Evolutionary conservation across 2,888 invertebrate genomes (phyloP).

Genomic region (Bruchidius siliquastri): DNA sequence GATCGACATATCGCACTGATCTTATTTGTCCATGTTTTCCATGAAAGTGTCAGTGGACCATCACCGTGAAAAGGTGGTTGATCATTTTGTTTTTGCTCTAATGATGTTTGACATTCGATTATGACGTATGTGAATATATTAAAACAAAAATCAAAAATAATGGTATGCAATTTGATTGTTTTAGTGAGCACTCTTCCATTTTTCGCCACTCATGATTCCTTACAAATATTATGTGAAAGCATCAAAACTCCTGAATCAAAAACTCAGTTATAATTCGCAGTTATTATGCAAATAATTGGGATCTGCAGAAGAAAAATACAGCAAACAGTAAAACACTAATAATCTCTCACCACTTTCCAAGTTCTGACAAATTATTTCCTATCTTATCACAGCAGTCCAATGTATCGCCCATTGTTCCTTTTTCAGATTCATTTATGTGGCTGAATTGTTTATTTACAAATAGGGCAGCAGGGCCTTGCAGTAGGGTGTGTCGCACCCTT

Average conservation of each 20-base stretch:
- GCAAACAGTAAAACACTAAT: not conserved
- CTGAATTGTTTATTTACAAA: conserved; percentile 18
- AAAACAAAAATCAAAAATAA: too few relatives aligned
- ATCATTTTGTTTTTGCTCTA: too few relatives aligned
- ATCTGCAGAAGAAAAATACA: not conserved
- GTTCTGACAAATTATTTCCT: conserved; percentile 61
- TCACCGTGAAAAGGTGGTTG: too few relatives aligned
- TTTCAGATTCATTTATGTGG: conserved; percentile 19
- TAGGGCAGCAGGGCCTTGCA: conserved; percentile 31
- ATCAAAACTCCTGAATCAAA: not conserved
- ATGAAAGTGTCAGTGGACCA: too few relatives aligned
- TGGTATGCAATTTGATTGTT: too few relatives aligned
- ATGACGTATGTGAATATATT: too few relatives aligned
- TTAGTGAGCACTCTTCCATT: too few relatives aligned
- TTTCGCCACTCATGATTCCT: too few relatives aligned
- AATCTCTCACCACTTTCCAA: conserved; percentile 61
- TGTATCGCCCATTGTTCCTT: conserved; percentile 35
- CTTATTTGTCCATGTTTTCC: too few relatives aligned
- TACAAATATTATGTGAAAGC: too few relatives aligned
- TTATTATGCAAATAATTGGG: not conserved
- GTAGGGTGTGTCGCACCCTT: not conserved
- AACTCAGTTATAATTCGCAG: not conserved
- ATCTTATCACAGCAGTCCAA: conserved; percentile 61
- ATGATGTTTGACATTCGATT: too few relatives aligned
- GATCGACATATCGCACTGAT: too few relatives aligned